Base-by-base conservation (phyloP, 2,113 vertebrate species). In the Paedocypris sp. region DNA sequence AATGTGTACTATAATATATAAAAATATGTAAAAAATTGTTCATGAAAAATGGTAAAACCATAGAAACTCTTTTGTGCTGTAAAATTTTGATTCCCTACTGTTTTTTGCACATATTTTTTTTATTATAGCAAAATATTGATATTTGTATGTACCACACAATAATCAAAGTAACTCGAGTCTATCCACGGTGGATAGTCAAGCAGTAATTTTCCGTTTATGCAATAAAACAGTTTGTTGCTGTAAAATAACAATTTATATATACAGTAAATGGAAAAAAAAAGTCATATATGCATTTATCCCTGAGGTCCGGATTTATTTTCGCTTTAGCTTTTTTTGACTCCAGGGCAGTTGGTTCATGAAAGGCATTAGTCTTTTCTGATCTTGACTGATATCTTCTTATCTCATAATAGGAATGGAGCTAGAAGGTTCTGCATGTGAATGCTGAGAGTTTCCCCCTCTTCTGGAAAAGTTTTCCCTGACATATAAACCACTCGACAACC, bases 341-440 rank as follows among this genome's bases (percentile, higher is more conserved):
- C 3, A 12, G 52, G 52, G 5, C 53, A 58, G 38, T 42, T 57
- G 43, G 25, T 32, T 43, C 23, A 57, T 31, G 26, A 58, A 26
- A 11, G 7, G 18, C 10, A 32, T 20, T 41, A 28, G 16, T 52
- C 49, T 52, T 36, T 13, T 41, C 36, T 58, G 26, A 26, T 32
- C 38, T 57, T 43, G 53, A 43, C 53, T 43, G 33, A 36, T 38
- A 11, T 38, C 20, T 53, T 42, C 15, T 42, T 16, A 42, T n/a
- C 1, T 6, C 29, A 56, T 29, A 42, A 56, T 56, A 32, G 12
- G 26, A 25, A 18, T 29, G 6, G 38, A 42, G 38, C 25, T 43
- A 7, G 38, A 43, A 43, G 53, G 53, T 2, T 2, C 18, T 35
- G 10, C 31, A 38, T 31, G 10, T 23, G 16, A 38, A 20, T 16